Evolutionary conservation across 1,140 invertebrate species (phyloP).

Genomic region (Caenorhabditis inopinata): DNA sequence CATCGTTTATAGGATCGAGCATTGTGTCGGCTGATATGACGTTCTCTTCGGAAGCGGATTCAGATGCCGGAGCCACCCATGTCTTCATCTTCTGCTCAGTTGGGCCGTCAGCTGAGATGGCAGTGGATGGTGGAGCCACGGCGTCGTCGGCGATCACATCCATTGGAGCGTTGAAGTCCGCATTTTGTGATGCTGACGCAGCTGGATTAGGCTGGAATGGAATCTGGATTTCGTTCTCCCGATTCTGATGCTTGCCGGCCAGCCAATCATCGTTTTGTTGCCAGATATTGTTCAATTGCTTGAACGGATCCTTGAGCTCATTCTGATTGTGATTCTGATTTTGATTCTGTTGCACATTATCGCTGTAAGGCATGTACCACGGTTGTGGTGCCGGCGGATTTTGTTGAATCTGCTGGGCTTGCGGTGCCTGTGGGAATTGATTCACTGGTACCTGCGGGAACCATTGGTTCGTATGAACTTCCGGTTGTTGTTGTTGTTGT

Average conservation of each 20-base stretch:
- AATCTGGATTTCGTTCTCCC: background rate
- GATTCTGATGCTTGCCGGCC: constrained; percentile 4
- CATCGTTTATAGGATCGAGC: background rate
- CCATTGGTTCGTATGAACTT: background rate
- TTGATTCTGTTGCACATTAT: background rate
- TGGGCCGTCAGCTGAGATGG: background rate
- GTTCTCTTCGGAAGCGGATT: background rate
- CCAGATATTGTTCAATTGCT: background rate
- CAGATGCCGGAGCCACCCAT: too few species aligned
- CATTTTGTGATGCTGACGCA: background rate
- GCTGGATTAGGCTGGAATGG: constrained; percentile 13
- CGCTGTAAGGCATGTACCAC: background rate
- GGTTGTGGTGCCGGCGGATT: background rate
- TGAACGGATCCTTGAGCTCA: background rate
- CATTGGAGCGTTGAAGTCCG: background rate
- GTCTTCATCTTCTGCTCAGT: too few species aligned
- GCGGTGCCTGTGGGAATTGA: background rate
- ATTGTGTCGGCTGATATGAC: background rate
- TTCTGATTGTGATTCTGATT: background rate
- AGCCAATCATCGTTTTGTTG: background rate
- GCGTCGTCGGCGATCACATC: constrained; percentile 11
- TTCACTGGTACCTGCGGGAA: background rate
- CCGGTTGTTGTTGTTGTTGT: background rate
- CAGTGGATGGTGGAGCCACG: background rate
- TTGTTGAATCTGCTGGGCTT: background rate